These are phyloP conservation scores for Phengaris arion DNA, from an alignment of 2,888 invertebrate species.

Conservation along the genomic window DNA sequence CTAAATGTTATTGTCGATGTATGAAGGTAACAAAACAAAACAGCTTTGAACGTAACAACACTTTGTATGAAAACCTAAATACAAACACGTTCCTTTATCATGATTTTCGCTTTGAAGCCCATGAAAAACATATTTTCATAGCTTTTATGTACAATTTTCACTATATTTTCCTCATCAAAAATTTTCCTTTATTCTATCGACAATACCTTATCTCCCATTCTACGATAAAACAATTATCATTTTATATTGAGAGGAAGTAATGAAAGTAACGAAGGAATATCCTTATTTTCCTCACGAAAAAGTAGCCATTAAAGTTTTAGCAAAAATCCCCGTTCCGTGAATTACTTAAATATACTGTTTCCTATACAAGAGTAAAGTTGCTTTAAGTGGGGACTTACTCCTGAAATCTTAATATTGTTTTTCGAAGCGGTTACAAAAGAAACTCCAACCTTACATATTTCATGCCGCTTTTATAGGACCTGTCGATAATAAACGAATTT, in stretches of 20 bases:
- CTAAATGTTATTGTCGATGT: not conserved
- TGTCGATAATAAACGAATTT: conserved; percentile 3
- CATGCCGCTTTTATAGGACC: not conserved
- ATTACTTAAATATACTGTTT: conserved; percentile 20
- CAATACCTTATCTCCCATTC: not conserved
- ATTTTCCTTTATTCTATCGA: not conserved
- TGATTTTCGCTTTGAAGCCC: conserved; percentile 2
- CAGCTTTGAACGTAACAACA: not conserved
- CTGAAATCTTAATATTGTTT: conserved; percentile 26
- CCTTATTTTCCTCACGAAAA: conserved; percentile 26
- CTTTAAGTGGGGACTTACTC: conserved; percentile 8
- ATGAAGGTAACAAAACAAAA: not conserved
- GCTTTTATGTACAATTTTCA: not conserved
- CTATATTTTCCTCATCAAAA: not conserved
- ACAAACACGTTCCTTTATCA: not conserved
- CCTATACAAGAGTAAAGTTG: conserved; percentile 17
- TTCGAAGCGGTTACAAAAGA: conserved; percentile 27
- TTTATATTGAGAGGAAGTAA: not conserved
- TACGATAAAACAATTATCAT: conserved; percentile 14
- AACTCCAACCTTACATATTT: conserved; percentile 8
- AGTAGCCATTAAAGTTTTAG: conserved; percentile 13
- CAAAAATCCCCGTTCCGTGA: not conserved
- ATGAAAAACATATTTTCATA: not conserved
- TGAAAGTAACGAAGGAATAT: not conserved
- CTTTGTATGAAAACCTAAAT: conserved; percentile 3